Evolutionary conservation across 2,113 vertebrate species (phyloP), one percentile per base, ranked within the genome.

Genomic region (Thinocorus orbignyianus): DNA sequence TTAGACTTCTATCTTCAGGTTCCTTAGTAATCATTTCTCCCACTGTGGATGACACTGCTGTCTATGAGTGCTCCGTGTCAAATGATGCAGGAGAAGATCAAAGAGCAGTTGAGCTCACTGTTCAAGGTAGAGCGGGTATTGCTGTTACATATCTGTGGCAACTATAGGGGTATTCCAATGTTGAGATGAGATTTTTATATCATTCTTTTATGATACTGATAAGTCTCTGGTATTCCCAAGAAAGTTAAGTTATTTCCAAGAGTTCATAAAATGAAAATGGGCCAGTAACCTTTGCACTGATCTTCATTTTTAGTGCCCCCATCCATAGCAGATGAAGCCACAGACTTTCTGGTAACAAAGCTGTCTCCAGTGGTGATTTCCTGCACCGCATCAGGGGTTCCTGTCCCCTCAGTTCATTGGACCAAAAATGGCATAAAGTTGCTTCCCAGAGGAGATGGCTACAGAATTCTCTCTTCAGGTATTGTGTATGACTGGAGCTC

Each of bases 1-100:
- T 92, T 76, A 99, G 99, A 95, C 96, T 99, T 92, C 97, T 99
- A 2, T 99, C 99, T 46, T 99, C 99, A 20, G 99, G 99, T 62
- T 99, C 99, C 20, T 98, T 99, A 78, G 97, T 99, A 26, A 98
- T 99, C 69, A 98, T 99, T 87, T 99, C 99, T 72, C 99, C 99
- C 61, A 98, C 98, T 74, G 98, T 99, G 95, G 99, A 99, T 74
- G 99, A 99, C 94, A 98, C 98, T 55, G 99, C 98, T 11, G 80
- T 98, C 72, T 99, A 99, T 73, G 97, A 98, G 92, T 99, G 99
- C 97, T 96, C 95, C 20, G 99, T 98, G 70, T 98, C 98, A 71
- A 99, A 99, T 65, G 98, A 98, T 33, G 99, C 99, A 3, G 99
- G 99, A 72, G 94, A 98, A 95, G 98, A 99, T 81, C 97, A 95